A percentile compares a stretch with the other conserved stretches of the same genome.
These are phyloP conservation scores for Musca domestica DNA, from an alignment of 1,140 invertebrate genomes.

Conservation along the genomic window DNA sequence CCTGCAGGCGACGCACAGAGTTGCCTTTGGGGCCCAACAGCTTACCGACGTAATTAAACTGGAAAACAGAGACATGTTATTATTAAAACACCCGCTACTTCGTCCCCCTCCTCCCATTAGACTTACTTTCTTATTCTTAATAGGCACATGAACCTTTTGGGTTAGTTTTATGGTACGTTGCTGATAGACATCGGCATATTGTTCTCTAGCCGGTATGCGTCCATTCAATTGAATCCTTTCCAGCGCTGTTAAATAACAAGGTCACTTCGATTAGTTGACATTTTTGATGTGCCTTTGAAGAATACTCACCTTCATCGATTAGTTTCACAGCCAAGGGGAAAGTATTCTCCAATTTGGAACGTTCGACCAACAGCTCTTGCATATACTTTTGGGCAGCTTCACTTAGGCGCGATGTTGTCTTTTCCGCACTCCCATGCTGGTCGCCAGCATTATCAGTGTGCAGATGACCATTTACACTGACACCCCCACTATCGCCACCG, in stretches of 20 bases:
- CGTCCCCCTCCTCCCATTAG: conserved; percentile 13
- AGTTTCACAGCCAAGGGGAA: conserved; percentile 50
- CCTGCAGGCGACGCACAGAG: conserved; percentile 87
- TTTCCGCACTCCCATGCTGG: conserved; percentile 36
- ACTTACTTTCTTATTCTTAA: conserved; percentile 81
- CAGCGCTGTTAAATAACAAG: conserved; percentile 57
- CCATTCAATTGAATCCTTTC: conserved; percentile 62
- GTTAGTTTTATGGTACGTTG: conserved; percentile 81
- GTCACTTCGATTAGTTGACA: background rate
- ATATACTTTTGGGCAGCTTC: conserved; percentile 50
- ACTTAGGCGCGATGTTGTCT: conserved; percentile 38
- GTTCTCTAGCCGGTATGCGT: conserved; percentile 61
- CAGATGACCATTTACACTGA: conserved; percentile 41
- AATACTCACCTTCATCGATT: conserved; percentile 47
- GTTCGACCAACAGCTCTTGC: conserved; percentile 46
- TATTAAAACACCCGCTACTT: conserved; percentile 20
- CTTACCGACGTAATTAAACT: conserved; percentile 96
- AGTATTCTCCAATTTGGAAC: conserved; percentile 49
- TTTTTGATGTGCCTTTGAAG: background rate
- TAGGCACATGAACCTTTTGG: conserved; percentile 82
- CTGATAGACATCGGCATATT: conserved; percentile 81
- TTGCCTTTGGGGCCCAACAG: conserved; percentile 90
- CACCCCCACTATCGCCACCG: conserved; percentile 22
- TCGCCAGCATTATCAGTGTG: conserved; percentile 36
- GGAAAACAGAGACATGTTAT: conserved; percentile 40